phyloP scores from a whole-genome alignment of 2,888 invertebrate genomes.

The Cepaea hortensis region DNA sequence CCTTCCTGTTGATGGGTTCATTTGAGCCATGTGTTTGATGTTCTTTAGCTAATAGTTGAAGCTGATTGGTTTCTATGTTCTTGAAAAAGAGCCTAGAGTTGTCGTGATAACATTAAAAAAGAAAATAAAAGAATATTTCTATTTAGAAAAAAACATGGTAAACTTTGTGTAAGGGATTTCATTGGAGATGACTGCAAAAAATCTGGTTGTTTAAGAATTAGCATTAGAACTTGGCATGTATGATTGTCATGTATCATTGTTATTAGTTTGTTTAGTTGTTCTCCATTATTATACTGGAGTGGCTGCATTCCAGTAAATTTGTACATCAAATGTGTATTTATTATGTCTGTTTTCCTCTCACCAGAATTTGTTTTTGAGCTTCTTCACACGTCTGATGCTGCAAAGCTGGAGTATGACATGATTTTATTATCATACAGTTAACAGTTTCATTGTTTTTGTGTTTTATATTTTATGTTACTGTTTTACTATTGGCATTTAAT shows the following conservation, averaged over 20 bases:
- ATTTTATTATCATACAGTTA: neutral
- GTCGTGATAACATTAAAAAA: too few species aligned
- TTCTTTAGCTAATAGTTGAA: too few species aligned
- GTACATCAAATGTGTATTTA: too few species aligned
- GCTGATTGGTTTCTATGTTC: too few species aligned
- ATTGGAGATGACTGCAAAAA: too few species aligned
- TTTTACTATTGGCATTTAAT: neutral
- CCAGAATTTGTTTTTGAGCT: constrained; percentile 35
- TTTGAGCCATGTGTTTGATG: too few species aligned
- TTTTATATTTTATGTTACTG: neutral
- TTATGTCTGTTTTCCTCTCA: constrained; percentile 4
- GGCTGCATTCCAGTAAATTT: neutral
- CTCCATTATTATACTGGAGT: neutral
- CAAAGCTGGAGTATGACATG: constrained; percentile 23
- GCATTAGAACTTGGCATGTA: neutral
- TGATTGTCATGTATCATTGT: too few species aligned
- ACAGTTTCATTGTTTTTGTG: neutral
- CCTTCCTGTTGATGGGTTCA: too few species aligned
- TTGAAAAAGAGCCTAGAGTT: too few species aligned
- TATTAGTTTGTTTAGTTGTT: neutral
- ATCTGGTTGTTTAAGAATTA: neutral
- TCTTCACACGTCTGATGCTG: constrained; percentile 29
- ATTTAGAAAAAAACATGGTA: too few species aligned
- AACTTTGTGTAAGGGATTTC: too few species aligned
- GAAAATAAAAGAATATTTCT: too few species aligned